Conservation (phyloP, 2,113 vertebrate genomes). For the Leucosticte australis region DNA sequence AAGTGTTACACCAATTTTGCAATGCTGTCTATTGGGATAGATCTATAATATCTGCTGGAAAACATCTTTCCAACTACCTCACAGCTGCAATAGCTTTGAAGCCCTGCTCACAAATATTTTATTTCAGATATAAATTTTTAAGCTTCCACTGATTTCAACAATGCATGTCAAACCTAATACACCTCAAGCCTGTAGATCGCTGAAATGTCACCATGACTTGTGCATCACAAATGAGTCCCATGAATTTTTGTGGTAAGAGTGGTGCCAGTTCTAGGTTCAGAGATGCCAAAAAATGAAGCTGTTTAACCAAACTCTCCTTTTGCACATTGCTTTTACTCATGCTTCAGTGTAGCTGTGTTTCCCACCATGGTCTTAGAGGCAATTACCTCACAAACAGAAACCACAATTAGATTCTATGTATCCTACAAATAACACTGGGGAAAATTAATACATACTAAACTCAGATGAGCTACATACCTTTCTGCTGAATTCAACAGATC, state of each 20-base stretch:
- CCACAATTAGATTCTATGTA: neutral
- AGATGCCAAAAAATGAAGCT: neutral
- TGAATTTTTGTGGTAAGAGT: neutral
- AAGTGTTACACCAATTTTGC: neutral
- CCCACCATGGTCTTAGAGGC: neutral
- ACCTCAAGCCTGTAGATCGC: neutral
- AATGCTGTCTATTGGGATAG: neutral
- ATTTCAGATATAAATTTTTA: neutral
- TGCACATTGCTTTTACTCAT: neutral
- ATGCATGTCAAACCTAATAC: neutral
- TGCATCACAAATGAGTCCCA: neutral
- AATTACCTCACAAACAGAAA: neutral
- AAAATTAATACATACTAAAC: neutral
- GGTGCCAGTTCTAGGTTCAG: neutral
- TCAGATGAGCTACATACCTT: neutral
- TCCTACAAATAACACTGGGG: neutral
- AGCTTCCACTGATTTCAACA: neutral
- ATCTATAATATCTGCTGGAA: neutral
- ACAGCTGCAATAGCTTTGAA: neutral
- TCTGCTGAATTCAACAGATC: constrained; percentile 8
- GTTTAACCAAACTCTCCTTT: neutral
- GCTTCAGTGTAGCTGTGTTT: neutral
- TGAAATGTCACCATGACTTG: neutral
- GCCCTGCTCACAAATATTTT: neutral
- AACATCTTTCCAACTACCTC: neutral